These are phyloP conservation scores for Triplophysa rosa DNA, from an alignment of 2,113 vertebrate species.

Conservation along the genomic window DNA sequence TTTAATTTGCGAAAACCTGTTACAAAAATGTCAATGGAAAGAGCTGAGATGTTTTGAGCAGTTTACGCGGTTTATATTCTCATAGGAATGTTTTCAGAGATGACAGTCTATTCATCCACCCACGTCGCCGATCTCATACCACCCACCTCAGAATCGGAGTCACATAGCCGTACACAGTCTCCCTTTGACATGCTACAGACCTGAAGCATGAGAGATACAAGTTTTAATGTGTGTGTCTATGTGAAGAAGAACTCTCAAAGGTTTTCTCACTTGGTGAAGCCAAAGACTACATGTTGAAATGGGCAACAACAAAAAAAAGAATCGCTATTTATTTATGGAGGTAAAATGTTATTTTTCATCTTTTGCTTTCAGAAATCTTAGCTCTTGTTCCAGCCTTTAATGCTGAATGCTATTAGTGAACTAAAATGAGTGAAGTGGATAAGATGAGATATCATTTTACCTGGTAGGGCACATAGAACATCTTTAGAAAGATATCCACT, in stretches of 20 bases:
- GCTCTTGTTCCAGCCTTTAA: conserved; percentile 16
- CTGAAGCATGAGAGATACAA: conserved; percentile 70
- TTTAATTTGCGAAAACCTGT: conserved; percentile 52
- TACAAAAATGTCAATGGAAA: conserved; percentile 48
- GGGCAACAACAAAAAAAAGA: too few species aligned
- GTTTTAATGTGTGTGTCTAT: conserved; percentile 63
- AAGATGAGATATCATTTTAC: conserved; percentile 26
- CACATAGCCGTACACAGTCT: conserved; percentile 66
- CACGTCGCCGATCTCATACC: conserved; percentile 67
- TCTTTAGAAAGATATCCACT: conserved; percentile 5
- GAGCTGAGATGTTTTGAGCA: conserved; percentile 61
- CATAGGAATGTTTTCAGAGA: conserved; percentile 69
- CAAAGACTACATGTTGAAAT: conserved; percentile 59
- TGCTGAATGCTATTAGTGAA: conserved; percentile 39
- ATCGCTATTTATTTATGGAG: conserved; percentile 35
- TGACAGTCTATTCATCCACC: conserved; percentile 78
- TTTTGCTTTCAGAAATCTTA: conserved; percentile 42
- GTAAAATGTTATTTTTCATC: background rate
- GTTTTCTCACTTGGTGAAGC: conserved; percentile 73
- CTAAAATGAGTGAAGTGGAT: conserved; percentile 41
- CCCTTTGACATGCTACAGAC: conserved; percentile 54
- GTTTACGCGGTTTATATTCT: conserved; percentile 72
- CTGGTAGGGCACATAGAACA: conserved; percentile 29
- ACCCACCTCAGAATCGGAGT: conserved; percentile 77
- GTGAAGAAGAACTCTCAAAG: conserved; percentile 69